phyloP scores from a whole-genome alignment of 2,797 vertebrate genomes.

The Acestrorhynchus altus region DNA sequence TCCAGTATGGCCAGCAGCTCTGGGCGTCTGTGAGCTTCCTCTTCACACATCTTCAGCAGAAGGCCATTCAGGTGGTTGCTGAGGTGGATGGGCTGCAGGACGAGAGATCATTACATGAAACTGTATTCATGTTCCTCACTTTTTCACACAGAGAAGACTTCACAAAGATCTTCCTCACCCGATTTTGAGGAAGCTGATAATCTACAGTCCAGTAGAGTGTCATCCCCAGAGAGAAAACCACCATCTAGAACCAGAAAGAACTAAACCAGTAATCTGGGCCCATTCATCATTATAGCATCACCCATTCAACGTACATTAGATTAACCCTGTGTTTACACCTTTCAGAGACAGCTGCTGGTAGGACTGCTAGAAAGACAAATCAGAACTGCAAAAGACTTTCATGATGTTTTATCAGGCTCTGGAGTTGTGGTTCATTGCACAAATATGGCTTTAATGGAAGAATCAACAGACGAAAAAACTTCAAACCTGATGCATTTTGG shows the following conservation, averaged over 20 bases:
- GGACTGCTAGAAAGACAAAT: too few species aligned
- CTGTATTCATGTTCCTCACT: background rate
- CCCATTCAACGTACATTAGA: too few species aligned
- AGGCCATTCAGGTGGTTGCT: conserved; percentile 78
- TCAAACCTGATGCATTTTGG: too few species aligned
- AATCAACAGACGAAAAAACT: too few species aligned
- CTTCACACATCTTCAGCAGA: conserved; percentile 88
- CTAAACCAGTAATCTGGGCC: background rate
- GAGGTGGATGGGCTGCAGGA: conserved; percentile 81
- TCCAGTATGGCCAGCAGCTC: conserved; percentile 80
- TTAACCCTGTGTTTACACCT: too few species aligned
- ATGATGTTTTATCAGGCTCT: too few species aligned
- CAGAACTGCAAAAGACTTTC: too few species aligned
- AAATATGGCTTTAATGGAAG: too few species aligned
- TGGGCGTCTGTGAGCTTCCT: conserved; percentile 71
- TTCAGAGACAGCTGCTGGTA: too few species aligned
- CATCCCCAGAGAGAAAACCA: conserved; percentile 91
- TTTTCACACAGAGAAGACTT: background rate
- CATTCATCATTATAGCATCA: too few species aligned
- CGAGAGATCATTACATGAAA: background rate
- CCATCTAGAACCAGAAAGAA: conserved; percentile 72
- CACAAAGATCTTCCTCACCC: conserved; percentile 60
- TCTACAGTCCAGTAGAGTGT: conserved; percentile 91
- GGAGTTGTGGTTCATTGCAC: too few species aligned
- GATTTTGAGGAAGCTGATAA: conserved; percentile 85